Base-by-base conservation (phyloP, 2,113 vertebrate genomes). In the Furnarius figulus region DNA sequence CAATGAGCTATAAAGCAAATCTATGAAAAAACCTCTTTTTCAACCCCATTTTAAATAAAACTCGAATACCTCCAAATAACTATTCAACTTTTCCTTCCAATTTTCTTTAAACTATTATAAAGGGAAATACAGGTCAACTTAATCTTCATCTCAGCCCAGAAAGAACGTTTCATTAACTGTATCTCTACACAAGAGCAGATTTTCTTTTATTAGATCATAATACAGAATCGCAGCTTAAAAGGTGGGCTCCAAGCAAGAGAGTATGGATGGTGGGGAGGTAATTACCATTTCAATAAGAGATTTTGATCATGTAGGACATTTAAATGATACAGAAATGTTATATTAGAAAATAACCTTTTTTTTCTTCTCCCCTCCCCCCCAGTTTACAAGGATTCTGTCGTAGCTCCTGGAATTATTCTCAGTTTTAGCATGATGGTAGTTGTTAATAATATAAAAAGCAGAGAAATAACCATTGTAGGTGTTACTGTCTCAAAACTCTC, bases 161-260 rank as follows among this genome's bases (percentile, higher is more conserved):
- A 82, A 27, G 22, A 90, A 59, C 10, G 39, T 46, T 93, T 95
- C 61, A 70, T 87, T 87, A 46, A 53, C 28, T 66, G 4, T 39
- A 18, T 61, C 27, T 61, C 40, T 73, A 27, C 39, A 88, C 16
- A 33, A 44, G 18, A 84, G 35, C 35, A 88, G 30, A 28, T 44
- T 89, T 79, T 74, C 39, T 74, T 82, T 61, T n/a, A 52, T 62
- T 59, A 74, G 46, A 20, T 77, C 47, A 93, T 62, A 24, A 33
- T 67, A 61, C 22, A 86, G 85, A 89, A 40, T 52, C 56, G 68
- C n/a, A 87, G 39, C n/a, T 80, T 78, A 72, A 86, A 93, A 90
- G 22, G 23, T 24, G 67, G 49, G 19, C 78, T 80, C 37, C 14
- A 35, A 91, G 47, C 44, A 77, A 94, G 53, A 49, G 4, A 66